Evolutionary conservation across 2,113 vertebrate genomes (phyloP), one percentile per base, ranked within the genome.

Genomic region (Austrofundulus limnaeus): DNA sequence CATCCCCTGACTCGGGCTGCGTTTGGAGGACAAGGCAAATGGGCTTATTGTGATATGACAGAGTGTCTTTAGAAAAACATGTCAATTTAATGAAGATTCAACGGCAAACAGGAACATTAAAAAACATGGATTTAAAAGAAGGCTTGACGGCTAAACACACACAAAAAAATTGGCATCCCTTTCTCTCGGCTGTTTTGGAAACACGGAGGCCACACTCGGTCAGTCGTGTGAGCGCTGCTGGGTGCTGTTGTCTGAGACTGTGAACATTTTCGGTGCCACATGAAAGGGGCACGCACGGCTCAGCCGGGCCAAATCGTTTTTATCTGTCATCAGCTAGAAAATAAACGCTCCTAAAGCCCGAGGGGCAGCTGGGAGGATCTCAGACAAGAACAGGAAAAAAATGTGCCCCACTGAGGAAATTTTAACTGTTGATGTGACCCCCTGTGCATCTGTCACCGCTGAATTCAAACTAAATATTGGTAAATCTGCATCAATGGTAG

Each of bases 171-270:
- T 42, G 55, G 41, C 10, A 6, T 50, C 43, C 10, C 23, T 1
- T 47, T 70, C n/a, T 25, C 53, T 14, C 14, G 4, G 41, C 24
- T 61, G 41, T 74, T 85, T 57, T 50, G 59, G 57, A 75, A 81
- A 80, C 68, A 60, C 56, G 2, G 65, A 72, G 70, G 64, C 60
- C 9, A 41, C 66, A 73, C 55, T 25, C 43, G 4, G 72, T 65
- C 55, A 20, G 72, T 86, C 81, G 81, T 64, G 75, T 63, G 72
- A 69, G 66, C 64, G 43, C 67, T 19, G 48, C 58, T 42, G 54
- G 62, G 54, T 19, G 61, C n/a, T n/a, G n/a, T 57, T 57, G 60
- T 76, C 69, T 77, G 50, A 41, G 69, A 55, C 67, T 15, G 34
- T 65, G 52, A 54, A 72, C 71, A 75, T 70, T 69, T 65, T 81